Percentiles rank a stretch among this genome's conserved stretches.
phyloP scores from a whole-genome alignment of 2,113 vertebrate species.

The Lepisosteus oculatus region DNA sequence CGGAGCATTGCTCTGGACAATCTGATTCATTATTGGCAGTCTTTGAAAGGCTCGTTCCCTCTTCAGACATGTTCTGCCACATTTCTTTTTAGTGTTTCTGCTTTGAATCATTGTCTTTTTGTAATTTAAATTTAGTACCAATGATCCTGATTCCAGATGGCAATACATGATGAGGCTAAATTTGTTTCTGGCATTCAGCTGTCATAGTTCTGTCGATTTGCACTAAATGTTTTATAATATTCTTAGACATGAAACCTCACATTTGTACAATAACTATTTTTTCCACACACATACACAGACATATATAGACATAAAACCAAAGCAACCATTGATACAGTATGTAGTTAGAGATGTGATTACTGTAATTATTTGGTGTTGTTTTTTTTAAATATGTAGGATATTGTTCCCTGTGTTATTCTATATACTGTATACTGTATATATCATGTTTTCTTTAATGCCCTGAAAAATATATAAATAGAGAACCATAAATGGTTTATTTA shows the following conservation, averaged over 20 bases:
- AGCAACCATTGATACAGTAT: too few relatives aligned
- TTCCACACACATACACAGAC: too few relatives aligned
- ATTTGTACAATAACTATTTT: constrained; percentile 61
- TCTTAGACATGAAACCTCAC: constrained; percentile 66
- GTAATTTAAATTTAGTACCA: constrained; percentile 70
- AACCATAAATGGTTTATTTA: too few relatives aligned
- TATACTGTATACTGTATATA: too few relatives aligned
- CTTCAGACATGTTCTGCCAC: constrained; percentile 60
- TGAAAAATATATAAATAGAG: too few relatives aligned
- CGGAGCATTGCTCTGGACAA: constrained; percentile 67
- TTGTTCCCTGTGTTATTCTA: too few relatives aligned
- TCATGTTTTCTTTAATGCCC: too few relatives aligned
- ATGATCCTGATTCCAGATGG: constrained; percentile 75
- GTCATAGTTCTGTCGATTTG: constrained; percentile 72
- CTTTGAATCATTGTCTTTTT: constrained; percentile 58
- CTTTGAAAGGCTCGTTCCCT: constrained; percentile 64
- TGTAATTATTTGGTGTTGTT: too few relatives aligned
- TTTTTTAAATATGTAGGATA: too few relatives aligned
- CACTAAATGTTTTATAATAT: constrained; percentile 68
- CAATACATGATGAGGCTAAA: constrained; percentile 78
- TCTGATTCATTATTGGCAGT: constrained; percentile 76
- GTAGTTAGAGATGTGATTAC: too few relatives aligned
- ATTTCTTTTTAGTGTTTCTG: constrained; percentile 56
- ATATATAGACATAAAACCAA: too few relatives aligned
- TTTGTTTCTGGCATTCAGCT: constrained; percentile 54